Base-by-base conservation (phyloP, 2,888 invertebrate genomes). In the Drosophila eohydei region DNA sequence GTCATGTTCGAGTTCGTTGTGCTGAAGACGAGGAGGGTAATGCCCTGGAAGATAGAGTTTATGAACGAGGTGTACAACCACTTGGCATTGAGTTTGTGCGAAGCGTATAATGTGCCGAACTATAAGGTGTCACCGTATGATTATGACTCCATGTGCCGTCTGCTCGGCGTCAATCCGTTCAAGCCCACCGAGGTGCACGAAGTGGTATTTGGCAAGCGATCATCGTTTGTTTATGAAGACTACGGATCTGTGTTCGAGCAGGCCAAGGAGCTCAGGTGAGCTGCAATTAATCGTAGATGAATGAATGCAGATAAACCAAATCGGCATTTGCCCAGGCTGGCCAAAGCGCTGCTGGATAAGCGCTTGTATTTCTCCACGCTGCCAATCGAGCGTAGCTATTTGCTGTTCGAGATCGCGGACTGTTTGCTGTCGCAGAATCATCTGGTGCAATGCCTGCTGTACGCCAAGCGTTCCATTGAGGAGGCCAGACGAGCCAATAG, bases 401-500 rank as follows among this genome's bases (percentile, higher is more conserved):
- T 91, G 6, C 70, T 72, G 8, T 84, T 91, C 36, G 87, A 86
- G 64, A 69, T 91, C 8, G 80, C 90, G 16, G 69, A 78, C 6
- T 36, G 62, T 4, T 71, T 89, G 21, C 50, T 90, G 21, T 54
- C 40, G 4, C 65, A 75, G 14, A 71, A 78, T 26, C 83, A 77
- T n/a, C 82, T 81, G 6, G 56, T 68, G 34, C 67, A 67, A 8
- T 73, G 74, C 16, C 51, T 83, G 5, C 50, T 56, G n/a, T 64
- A 58, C 46, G 72, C 68, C 69, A 72, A 80, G 8, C 63, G 57
- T n/a, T 65, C 83, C 36, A 54, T 70, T 16, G 69, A 68, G 0
- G 91, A 89, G 78, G 80, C 89, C 0, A 80, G 70, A 46, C 66
- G 40, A 2, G 90, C 88, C 67, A 90, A 89, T 21, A 91, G 90